Conservation (phyloP, 2,113 vertebrate genomes). For the Falcunculus frontatus region DNA sequence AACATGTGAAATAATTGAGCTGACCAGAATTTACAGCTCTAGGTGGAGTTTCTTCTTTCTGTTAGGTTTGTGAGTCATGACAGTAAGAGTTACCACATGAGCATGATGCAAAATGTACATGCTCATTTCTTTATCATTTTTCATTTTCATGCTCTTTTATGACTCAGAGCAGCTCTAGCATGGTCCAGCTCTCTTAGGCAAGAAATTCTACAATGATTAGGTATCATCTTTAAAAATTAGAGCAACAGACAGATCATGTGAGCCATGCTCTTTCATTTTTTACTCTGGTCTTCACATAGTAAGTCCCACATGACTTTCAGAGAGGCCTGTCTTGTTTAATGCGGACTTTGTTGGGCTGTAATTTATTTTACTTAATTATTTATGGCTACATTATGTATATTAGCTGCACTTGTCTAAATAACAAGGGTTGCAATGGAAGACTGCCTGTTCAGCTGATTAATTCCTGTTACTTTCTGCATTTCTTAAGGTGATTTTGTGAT, state of each 20-base stretch:
- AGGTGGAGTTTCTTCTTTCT: slow-evolving; percentile 63
- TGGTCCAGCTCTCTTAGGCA: slow-evolving; percentile 13
- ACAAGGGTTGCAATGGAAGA: slow-evolving; percentile 44
- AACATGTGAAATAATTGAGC: slow-evolving; percentile 75
- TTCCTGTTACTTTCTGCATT: slow-evolving; percentile 27
- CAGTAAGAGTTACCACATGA: slow-evolving; percentile 32
- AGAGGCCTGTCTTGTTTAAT: slow-evolving; percentile 42
- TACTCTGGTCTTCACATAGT: slow-evolving; percentile 3
- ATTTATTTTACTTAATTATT: slow-evolving; percentile 73
- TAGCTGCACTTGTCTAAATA: slow-evolving; percentile 64
- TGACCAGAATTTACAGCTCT: slow-evolving; percentile 74
- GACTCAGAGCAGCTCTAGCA: slow-evolving; percentile 25
- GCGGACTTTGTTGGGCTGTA: slow-evolving; percentile 48
- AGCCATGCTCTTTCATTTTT: slow-evolving; percentile 38
- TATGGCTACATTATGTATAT: slow-evolving; percentile 69
- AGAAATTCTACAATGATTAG: slow-evolving; percentile 1
- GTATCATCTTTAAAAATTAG: slow-evolving; percentile 57
- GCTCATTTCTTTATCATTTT: slow-evolving; percentile 56
- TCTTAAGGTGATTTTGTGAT: slow-evolving; percentile 19
- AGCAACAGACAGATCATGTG: slow-evolving; percentile 45
- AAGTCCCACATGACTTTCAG: slow-evolving; percentile 43
- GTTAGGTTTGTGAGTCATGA: slow-evolving; percentile 59
- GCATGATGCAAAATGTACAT: slow-evolving; percentile 30
- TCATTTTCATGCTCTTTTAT: slow-evolving; percentile 59
- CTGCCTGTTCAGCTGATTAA: background rate